Base-by-base conservation (phyloP, 2,113 vertebrate genomes). In the Elaphurus davidianus region DNA sequence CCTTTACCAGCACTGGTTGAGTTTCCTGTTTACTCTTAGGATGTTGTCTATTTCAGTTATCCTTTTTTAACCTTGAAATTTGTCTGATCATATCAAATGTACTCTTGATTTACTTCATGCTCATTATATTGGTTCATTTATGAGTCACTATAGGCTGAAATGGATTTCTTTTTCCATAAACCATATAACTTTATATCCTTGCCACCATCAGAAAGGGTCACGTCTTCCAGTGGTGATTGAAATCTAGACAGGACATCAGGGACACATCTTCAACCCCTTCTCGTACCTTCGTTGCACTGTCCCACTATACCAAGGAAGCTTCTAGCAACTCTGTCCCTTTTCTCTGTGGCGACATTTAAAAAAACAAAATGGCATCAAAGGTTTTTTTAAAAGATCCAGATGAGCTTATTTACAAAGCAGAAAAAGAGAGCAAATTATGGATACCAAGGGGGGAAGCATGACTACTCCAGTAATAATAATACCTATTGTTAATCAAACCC, bases 11-110 rank as follows among this genome's bases (percentile, higher is more conserved):
- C n/a, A 87, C 40, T 40, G 92, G 30, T 59, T 97, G 79, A 52
- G 40, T 94, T 98, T 96, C 96, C 15, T 90, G 90, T 95, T 96
- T 96, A 86, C 14, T 93, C 45, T 90, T 36, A 62, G 62, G 47
- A 88, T 10, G 52, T 64, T 91, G 40, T 90, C 84, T 91, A 9
- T 59, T 95, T 96, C 30, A 45, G 25, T 36, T 90, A 59, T 81
- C 33, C 13, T 74, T 91, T 97, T 96, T 78, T 76, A 87, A 87
- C 2, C 33, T 91, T 96, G 74, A 86, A 71, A 91, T 96, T 97
- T 97, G 14, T 82, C 10, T 96, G 57, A 55, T 78, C 30, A 40
- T 89, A 96, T 93, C 11, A 91, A 97, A 96, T 28, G 11, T 40
- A 87, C 27, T 82, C 23, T 96, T 71, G 94, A 15, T 94, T 81